phyloP scores from a whole-genome alignment of 2,113 vertebrate genomes.

The Chascanopsetta lugubris region DNA sequence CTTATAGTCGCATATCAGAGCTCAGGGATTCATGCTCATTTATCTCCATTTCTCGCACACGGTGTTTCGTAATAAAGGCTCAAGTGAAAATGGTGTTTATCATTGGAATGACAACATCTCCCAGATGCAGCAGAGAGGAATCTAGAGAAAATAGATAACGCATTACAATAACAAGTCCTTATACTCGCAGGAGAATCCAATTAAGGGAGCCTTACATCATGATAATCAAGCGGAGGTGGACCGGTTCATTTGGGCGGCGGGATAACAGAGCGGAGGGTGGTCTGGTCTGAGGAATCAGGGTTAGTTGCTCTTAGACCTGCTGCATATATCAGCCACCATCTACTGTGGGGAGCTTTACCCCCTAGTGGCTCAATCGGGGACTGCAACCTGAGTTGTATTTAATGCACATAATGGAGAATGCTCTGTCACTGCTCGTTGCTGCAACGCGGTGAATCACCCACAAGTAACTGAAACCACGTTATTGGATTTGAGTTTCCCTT shows the following conservation, averaged over 20 bases:
- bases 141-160: slow-evolving; percentile 74
- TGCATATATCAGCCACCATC: slow-evolving; percentile 62
- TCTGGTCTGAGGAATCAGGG: slow-evolving; percentile 62
- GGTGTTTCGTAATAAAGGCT: slow-evolving; percentile 78
- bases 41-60: slow-evolving; percentile 81
- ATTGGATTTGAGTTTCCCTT: slow-evolving; percentile 12
- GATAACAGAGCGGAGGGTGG: slow-evolving; percentile 71
- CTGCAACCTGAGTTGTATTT: slow-evolving; percentile 36
- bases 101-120: slow-evolving; percentile 80
- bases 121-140: slow-evolving; percentile 76
- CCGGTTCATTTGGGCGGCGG: slow-evolving; percentile 67
- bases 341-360: slow-evolving; percentile 74
- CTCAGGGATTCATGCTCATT: slow-evolving; percentile 75
- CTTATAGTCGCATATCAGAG: slow-evolving; percentile 73
- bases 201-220: slow-evolving; percentile 76
- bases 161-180: slow-evolving; percentile 74
- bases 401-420: slow-evolving; percentile 45
- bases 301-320: slow-evolving; percentile 65
- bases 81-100: slow-evolving; percentile 82
- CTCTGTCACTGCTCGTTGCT: slow-evolving; percentile 26
- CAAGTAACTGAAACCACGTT: slow-evolving; percentile 4
- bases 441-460: slow-evolving; percentile 24
- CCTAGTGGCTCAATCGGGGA: slow-evolving; percentile 73
- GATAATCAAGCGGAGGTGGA: slow-evolving; percentile 72
- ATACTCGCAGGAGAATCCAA: slow-evolving; percentile 71